Conservation (phyloP, 2,797 vertebrate genomes). For the Erethizon dorsatum region DNA sequence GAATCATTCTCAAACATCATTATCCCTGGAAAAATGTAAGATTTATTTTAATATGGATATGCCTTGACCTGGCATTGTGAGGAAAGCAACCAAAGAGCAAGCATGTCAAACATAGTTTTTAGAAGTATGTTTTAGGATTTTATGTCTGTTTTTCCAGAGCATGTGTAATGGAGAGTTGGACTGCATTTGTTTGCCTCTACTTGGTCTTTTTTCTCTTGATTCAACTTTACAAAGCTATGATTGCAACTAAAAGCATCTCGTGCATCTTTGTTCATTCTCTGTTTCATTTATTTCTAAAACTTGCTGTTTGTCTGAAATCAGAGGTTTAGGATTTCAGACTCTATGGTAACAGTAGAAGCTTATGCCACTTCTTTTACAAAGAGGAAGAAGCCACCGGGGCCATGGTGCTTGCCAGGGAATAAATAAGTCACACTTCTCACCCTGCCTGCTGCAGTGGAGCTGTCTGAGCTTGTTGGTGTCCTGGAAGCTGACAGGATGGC, state of each 20-base stretch:
- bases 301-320: constrained; percentile 39
- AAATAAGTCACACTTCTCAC: neutral
- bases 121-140: constrained; percentile 15
- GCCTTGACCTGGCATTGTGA: neutral
- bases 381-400: constrained; percentile 48
- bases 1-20: constrained; percentile 5
- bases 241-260: constrained; percentile 40
- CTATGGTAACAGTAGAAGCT: constrained; percentile 12
- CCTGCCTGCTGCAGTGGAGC: neutral
- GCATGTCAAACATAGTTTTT: neutral
- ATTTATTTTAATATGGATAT: constrained; percentile 2
- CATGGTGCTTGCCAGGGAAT: neutral
- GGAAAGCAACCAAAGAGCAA: neutral
- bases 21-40: constrained; percentile 23
- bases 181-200: neutral
- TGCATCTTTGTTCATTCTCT: constrained; percentile 32
- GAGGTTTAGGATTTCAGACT: constrained; percentile 59
- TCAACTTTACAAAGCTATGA: neutral
- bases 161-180: neutral
- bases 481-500: constrained; percentile 51
- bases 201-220: neutral
- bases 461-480: constrained; percentile 23
- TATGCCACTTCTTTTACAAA: constrained; percentile 54
- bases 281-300: constrained; percentile 43
- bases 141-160: neutral